Conservation (phyloP, 2,888 invertebrate species). For the Caenorhabditis sp. region DNA sequence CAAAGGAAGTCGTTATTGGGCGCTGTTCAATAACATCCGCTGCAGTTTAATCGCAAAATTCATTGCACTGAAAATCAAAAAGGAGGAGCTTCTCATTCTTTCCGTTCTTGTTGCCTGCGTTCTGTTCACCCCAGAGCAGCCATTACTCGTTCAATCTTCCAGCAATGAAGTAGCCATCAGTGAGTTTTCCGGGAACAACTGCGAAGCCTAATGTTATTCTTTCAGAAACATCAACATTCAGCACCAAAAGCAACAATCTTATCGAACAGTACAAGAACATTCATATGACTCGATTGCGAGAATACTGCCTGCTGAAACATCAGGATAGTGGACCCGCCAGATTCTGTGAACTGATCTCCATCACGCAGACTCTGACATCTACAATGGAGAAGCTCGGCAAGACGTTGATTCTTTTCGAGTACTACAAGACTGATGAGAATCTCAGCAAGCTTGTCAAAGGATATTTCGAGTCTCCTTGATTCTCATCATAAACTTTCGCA, state of each 20-base stretch:
- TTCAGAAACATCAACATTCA: no score
- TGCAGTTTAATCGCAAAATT: conserved; percentile 1
- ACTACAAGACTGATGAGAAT: not conserved
- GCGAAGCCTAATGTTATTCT: no score
- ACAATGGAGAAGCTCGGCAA: not conserved
- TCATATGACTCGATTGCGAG: not conserved
- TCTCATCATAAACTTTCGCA: no score
- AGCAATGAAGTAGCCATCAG: not conserved
- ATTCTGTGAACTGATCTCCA: not conserved
- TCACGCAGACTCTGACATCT: not conserved
- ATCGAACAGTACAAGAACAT: no score
- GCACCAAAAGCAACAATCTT: no score
- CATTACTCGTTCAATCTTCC: not conserved
- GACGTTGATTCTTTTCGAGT: not conserved
- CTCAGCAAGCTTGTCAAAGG: conserved; percentile 8
- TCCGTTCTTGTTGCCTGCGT: not conserved
- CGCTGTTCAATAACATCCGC: conserved; percentile 4
- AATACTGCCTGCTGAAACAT: not conserved
- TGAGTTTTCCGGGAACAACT: not conserved
- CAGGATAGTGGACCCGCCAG: not conserved
- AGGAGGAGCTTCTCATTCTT: conserved; percentile 19
- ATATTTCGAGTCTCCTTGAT: not conserved
- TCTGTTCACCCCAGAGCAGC: not conserved
- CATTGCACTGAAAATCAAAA: not conserved
- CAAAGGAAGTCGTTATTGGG: not conserved